A percentile compares a stretch with the other conserved stretches of the same genome.
These are phyloP conservation scores for Hoplostethus atlanticus DNA, from an alignment of 2,797 vertebrate species.

Conservation along the genomic window DNA sequence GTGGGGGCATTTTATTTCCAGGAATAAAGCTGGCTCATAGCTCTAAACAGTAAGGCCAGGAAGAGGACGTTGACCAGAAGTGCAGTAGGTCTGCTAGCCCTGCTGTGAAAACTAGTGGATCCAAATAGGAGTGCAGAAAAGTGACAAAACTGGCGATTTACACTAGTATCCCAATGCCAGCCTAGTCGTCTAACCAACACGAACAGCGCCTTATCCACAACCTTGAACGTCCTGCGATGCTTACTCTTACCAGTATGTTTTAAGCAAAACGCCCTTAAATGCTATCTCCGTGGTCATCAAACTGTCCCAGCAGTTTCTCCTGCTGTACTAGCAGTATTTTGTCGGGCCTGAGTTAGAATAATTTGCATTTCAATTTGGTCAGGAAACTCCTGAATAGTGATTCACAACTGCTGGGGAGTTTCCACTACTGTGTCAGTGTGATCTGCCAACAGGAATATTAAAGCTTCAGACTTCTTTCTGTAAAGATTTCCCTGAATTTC, in stretches of 20 bases:
- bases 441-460: conserved; percentile 48
- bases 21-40: conserved; percentile 49
- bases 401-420: conserved; percentile 51
- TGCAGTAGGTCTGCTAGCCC: conserved; percentile 70
- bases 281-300: conserved; percentile 36
- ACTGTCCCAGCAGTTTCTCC: conserved; percentile 17
- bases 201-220: conserved; percentile 59
- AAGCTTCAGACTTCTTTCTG: conserved; percentile 30
- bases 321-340: conserved; percentile 28
- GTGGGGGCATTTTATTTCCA: conserved; percentile 48
- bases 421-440: conserved; percentile 32
- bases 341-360: conserved; percentile 32
- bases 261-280: conserved; percentile 24
- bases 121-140: conserved; percentile 61
- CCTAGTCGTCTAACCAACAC: conserved; percentile 61
- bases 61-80: conserved; percentile 64
- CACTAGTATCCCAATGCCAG: conserved; percentile 60
- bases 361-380: conserved; percentile 53
- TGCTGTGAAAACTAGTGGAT: conserved; percentile 74
- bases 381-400: conserved; percentile 49
- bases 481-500: conserved; percentile 55
- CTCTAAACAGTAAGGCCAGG: conserved; percentile 52
- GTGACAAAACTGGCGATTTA: conserved; percentile 73
- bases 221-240: conserved; percentile 57
- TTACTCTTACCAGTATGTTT: conserved; percentile 35